Percentiles rank a stretch among this genome's conserved stretches.
phyloP scores from a whole-genome alignment of 2,888 invertebrate genomes.

The Ypsolopha sequella region DNA sequence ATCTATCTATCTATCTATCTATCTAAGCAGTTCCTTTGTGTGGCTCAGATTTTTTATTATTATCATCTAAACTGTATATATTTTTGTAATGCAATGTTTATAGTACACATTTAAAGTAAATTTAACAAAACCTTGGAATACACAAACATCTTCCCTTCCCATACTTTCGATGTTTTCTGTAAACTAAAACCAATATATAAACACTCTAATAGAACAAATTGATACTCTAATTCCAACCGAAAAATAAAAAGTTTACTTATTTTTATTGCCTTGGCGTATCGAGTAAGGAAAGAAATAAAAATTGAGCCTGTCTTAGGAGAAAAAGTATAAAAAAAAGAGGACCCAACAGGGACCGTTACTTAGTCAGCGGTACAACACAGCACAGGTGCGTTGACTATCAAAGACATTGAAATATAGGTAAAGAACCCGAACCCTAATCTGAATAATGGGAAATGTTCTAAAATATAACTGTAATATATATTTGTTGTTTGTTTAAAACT shows the following conservation, averaged over 20 bases:
- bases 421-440: background rate
- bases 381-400: constrained; percentile 24
- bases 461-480: background rate
- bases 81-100: too few species aligned
- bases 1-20: too few species aligned
- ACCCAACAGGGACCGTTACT: constrained; percentile 28
- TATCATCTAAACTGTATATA: too few species aligned
- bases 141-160: too few species aligned
- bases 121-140: too few species aligned
- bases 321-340: constrained; percentile 26
- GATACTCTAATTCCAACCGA: background rate
- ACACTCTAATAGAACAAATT: background rate
- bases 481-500: background rate
- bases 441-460: constrained; percentile 2
- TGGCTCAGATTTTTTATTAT: too few species aligned
- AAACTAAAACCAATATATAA: background rate
- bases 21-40: too few species aligned
- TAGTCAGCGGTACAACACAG: constrained; percentile 9
- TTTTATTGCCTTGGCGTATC: background rate
- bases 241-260: background rate
- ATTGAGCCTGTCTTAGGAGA: background rate
- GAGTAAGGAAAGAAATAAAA: constrained; percentile 3
- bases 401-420: constrained; percentile 1
- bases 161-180: background rate
- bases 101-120: too few species aligned